Conservation (phyloP, 2,797 vertebrate species). For the Tympanoctomys barrerae region DNA sequence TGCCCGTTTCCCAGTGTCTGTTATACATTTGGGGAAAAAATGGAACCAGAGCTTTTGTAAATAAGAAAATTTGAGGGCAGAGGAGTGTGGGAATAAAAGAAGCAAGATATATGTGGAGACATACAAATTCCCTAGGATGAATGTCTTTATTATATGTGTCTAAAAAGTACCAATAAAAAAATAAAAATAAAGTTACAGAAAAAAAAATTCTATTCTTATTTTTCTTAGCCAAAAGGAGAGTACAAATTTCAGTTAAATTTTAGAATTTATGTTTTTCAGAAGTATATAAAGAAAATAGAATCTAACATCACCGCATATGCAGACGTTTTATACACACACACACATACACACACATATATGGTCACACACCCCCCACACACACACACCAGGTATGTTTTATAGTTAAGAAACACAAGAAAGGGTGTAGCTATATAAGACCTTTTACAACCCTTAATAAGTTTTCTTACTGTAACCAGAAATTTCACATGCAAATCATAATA, state of each 20-base stretch:
- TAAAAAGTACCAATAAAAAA: not conserved
- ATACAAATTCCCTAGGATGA: not conserved
- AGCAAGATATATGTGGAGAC: not conserved
- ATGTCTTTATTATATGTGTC: not conserved
- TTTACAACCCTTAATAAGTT: not conserved
- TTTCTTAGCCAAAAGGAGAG: not conserved
- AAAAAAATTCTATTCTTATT: not conserved
- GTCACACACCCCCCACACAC: not conserved
- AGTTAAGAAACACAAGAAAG: not conserved
- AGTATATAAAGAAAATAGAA: not conserved
- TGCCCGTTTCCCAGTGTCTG: not conserved
- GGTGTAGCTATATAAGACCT: not conserved
- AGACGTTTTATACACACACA: not conserved
- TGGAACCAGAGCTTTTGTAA: not conserved
- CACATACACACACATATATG: not conserved
- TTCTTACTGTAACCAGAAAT: slow-evolving; percentile 6
- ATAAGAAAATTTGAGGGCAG: not conserved
- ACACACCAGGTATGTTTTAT: not conserved
- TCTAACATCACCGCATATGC: not conserved
- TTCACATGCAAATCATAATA: slow-evolving; percentile 3
- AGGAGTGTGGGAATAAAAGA: not conserved
- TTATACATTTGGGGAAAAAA: not conserved
- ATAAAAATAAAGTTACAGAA: not conserved
- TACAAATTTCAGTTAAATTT: slow-evolving; percentile 6
- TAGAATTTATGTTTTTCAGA: not conserved